Conservation (phyloP, 1,140 invertebrate genomes). For the Philaenus spumarius region DNA sequence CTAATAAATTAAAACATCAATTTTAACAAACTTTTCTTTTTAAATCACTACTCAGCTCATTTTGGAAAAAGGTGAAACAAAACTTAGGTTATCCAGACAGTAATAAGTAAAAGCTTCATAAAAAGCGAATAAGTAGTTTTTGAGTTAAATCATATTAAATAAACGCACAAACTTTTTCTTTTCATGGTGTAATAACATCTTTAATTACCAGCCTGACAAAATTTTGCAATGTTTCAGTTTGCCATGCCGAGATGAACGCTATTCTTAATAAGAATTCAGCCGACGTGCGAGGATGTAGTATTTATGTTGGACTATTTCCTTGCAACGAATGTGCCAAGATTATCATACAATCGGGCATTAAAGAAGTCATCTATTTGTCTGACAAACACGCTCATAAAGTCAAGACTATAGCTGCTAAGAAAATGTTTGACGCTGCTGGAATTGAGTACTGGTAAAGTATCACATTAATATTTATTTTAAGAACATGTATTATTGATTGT, state of each 20-base stretch:
- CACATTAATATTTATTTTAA: neutral
- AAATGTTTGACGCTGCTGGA: conserved; percentile 69
- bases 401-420: conserved; percentile 63
- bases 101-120: too few relatives aligned
- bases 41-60: too few relatives aligned
- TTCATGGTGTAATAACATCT: too few relatives aligned
- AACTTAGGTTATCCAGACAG: too few relatives aligned
- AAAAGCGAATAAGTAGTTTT: too few relatives aligned
- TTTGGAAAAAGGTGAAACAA: too few relatives aligned
- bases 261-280: conserved; percentile 84
- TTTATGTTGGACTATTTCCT: conserved; percentile 87
- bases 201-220: too few relatives aligned
- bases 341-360: conserved; percentile 93
- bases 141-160: too few relatives aligned
- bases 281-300: conserved; percentile 66
- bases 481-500: too few relatives aligned
- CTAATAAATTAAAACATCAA: too few relatives aligned
- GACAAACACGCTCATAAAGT: conserved; percentile 68
- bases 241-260: conserved; percentile 96
- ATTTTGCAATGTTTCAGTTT: conserved; percentile 63
- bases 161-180: too few relatives aligned
- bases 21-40: too few relatives aligned
- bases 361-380: conserved; percentile 68
- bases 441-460: conserved; percentile 53
- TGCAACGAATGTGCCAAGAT: conserved; percentile 97